Evolutionary conservation across 2,113 vertebrate species (phyloP).

Genomic region (Lepus americanus): DNA sequence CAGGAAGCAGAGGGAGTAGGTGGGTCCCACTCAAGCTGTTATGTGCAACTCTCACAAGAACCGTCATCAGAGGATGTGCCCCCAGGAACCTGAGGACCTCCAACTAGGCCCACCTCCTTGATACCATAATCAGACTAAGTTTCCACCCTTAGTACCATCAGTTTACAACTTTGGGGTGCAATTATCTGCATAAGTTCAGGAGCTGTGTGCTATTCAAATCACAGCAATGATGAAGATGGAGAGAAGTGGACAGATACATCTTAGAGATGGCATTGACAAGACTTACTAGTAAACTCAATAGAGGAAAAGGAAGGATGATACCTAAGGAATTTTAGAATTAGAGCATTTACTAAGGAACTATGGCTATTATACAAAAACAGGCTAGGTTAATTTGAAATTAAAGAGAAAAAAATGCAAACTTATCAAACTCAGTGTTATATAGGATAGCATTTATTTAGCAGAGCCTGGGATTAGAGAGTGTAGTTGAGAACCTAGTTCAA

Average conservation of each 20-base stretch:
- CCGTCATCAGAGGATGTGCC: too few relatives aligned
- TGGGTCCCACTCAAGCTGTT: too few relatives aligned
- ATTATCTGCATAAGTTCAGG: too few relatives aligned
- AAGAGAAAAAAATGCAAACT: not conserved
- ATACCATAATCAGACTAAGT: too few relatives aligned
- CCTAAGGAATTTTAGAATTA: not conserved
- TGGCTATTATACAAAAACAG: not conserved
- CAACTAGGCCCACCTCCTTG: too few relatives aligned
- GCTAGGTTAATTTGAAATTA: not conserved
- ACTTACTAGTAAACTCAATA: not conserved
- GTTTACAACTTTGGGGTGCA: too few relatives aligned
- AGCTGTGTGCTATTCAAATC: too few relatives aligned
- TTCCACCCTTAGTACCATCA: too few relatives aligned
- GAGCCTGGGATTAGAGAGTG: not conserved
- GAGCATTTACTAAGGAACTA: slow-evolving; percentile 33
- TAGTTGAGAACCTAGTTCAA: not conserved
- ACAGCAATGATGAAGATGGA: not conserved
- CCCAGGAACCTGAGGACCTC: too few relatives aligned
- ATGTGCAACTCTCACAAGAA: too few relatives aligned
- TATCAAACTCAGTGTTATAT: not conserved
- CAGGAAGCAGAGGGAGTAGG: too few relatives aligned
- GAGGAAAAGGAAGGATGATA: not conserved
- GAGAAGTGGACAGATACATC: not conserved
- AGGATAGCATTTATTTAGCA: not conserved
- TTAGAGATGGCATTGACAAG: not conserved